These are phyloP conservation scores for Tortricodes alternella DNA, from an alignment of 2,888 invertebrate species.

Conservation along the genomic window DNA sequence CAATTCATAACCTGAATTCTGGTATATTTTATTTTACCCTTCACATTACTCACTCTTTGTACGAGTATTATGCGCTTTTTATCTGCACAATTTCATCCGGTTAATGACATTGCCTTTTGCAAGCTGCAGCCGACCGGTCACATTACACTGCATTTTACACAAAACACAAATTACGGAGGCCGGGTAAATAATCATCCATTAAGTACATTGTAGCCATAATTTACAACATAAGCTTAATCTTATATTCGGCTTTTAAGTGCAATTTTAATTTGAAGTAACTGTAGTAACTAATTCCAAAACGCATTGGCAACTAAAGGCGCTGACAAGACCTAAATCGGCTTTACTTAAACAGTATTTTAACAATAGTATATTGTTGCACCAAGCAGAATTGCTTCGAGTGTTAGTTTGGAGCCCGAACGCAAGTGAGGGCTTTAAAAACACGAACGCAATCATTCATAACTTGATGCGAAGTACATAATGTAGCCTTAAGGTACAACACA, in stretches of 20 bases:
- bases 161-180: conserved; percentile 29
- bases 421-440: too few species aligned
- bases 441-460: too few species aligned
- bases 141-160: conserved; percentile 29
- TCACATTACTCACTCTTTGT: neutral
- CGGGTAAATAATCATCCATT: conserved; percentile 1
- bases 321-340: too few species aligned
- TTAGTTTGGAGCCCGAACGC: too few species aligned
- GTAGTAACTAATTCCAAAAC: too few species aligned
- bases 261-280: too few species aligned
- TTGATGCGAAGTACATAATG: too few species aligned
- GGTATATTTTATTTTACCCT: conserved; percentile 2
- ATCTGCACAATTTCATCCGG: conserved; percentile 1
- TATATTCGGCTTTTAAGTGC: neutral
- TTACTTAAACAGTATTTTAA: too few species aligned
- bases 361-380: too few species aligned
- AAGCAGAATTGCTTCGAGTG: too few species aligned
- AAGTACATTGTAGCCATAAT: neutral
- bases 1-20: neutral
- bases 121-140: conserved; percentile 25
- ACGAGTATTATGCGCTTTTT: neutral
- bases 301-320: too few species aligned
- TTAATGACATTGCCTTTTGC: conserved; percentile 9
- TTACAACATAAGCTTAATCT: neutral
- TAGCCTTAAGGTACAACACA: too few species aligned